Percentiles rank a stretch among this genome's conserved stretches.
phyloP scores from a whole-genome alignment of 2,113 vertebrate species.

The Stomatorhinus ivindoensis region DNA sequence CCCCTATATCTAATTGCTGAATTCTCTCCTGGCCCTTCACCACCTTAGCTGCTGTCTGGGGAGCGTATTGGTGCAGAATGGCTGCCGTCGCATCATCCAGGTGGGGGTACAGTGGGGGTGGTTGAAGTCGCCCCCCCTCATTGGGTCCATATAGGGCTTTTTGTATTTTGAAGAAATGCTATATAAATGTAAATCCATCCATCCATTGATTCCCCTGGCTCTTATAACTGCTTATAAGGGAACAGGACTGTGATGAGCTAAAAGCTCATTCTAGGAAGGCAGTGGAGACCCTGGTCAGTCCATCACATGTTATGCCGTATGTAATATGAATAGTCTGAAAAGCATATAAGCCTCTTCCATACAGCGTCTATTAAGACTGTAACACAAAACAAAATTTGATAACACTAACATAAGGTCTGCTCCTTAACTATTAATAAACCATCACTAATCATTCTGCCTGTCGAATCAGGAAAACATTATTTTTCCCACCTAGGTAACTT shows the following conservation, averaged over 20 bases:
- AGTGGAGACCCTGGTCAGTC: not conserved
- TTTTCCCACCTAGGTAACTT: not conserved
- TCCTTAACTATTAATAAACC: not conserved
- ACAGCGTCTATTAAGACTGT: not conserved
- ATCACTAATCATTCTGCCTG: not conserved
- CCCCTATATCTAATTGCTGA: not conserved
- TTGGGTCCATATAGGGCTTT: not conserved
- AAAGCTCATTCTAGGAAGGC: not conserved
- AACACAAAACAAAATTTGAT: not conserved
- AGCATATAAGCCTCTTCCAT: not conserved
- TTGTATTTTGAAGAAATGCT: not conserved
- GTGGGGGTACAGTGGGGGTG: not conserved
- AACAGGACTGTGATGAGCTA: not conserved
- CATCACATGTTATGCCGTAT: not conserved
- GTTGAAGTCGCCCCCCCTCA: not conserved
- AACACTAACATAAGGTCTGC: not conserved
- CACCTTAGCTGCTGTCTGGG: not conserved
- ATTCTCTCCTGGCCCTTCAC: not conserved
- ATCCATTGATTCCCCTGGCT: not conserved
- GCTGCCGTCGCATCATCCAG: not conserved
- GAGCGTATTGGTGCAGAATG: not conserved
- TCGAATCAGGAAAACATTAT: not conserved
- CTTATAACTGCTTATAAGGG: not conserved
- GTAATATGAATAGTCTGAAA: not conserved
- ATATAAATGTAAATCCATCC: not conserved